Conservation (phyloP, 2,113 vertebrate genomes). For the Sphyrna mokarran region DNA sequence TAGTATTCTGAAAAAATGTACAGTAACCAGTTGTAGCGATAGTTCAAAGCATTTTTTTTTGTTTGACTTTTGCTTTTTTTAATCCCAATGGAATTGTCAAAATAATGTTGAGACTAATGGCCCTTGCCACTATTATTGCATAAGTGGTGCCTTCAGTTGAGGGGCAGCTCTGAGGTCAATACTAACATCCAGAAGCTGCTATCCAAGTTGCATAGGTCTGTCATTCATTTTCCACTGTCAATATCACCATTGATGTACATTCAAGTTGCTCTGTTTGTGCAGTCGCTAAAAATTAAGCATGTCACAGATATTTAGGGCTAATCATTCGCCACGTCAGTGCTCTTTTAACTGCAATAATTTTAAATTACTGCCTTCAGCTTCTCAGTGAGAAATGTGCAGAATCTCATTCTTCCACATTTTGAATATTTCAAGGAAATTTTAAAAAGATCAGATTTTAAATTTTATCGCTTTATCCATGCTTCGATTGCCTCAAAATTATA, state of each 20-base stretch:
- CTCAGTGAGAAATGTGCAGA: not conserved
- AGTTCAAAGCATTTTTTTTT: not conserved
- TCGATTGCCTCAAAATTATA: too few species aligned
- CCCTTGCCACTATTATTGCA: not conserved
- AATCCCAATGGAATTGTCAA: not conserved
- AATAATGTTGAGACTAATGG: not conserved
- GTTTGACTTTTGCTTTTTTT: not conserved
- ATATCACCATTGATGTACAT: not conserved
- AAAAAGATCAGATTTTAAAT: not conserved
- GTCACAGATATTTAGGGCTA: not conserved
- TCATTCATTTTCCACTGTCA: not conserved
- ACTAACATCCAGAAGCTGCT: not conserved
- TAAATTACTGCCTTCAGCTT: not conserved
- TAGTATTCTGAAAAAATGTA: not conserved
- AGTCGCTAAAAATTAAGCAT: not conserved
- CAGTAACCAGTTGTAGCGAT: too few species aligned
- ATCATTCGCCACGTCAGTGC: not conserved
- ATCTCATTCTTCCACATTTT: not conserved
- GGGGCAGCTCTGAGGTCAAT: not conserved
- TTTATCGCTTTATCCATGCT: not conserved
- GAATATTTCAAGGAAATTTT: not conserved
- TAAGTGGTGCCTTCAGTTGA: not conserved
- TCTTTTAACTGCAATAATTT: not conserved
- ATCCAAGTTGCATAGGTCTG: not conserved
- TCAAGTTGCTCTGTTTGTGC: not conserved